A percentile compares a stretch with the other conserved stretches of the same genome.
phyloP scores from a whole-genome alignment of 2,888 invertebrate genomes.

The Drosophila anomalipes region DNA sequence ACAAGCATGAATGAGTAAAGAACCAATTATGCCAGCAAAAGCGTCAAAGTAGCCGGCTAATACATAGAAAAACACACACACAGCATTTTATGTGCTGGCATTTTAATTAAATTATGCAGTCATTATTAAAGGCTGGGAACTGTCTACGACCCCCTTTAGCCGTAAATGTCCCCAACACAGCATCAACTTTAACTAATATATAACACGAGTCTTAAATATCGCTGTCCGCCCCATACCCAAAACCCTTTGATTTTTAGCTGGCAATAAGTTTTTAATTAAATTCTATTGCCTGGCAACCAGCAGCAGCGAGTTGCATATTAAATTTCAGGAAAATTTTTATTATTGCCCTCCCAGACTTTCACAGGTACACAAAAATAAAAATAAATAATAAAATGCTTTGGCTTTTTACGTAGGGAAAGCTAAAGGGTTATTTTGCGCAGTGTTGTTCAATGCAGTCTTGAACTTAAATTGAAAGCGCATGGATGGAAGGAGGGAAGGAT shows the following conservation, averaged over 20 bases:
- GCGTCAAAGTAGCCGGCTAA: constrained; percentile 35
- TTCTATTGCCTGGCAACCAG: constrained; percentile 29
- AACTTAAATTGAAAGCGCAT: constrained; percentile 48
- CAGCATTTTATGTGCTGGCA: constrained; percentile 38
- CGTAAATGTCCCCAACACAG: constrained; percentile 49
- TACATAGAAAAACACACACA: constrained; percentile 14
- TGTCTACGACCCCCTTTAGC: neutral
- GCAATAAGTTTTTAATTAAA: constrained; percentile 49
- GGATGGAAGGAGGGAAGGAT: neutral
- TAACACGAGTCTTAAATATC: constrained; percentile 41
- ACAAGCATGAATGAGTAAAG: constrained; percentile 76
- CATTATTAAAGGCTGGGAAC: constrained; percentile 5
- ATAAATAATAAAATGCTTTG: neutral
- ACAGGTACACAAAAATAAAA: neutral
- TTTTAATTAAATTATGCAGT: constrained; percentile 79
- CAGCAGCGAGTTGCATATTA: constrained; percentile 11
- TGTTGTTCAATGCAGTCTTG: constrained; percentile 6
- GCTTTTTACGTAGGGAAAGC: neutral
- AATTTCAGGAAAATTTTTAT: constrained; percentile 11
- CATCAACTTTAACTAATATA: constrained; percentile 53
- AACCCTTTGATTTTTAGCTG: constrained; percentile 11
- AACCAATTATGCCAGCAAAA: constrained; percentile 72
- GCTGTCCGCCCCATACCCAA: neutral
- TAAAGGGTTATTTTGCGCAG: neutral
- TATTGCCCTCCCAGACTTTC: neutral